Conservation (phyloP, 2,888 invertebrate species). For the Iselma pallidipennis region DNA sequence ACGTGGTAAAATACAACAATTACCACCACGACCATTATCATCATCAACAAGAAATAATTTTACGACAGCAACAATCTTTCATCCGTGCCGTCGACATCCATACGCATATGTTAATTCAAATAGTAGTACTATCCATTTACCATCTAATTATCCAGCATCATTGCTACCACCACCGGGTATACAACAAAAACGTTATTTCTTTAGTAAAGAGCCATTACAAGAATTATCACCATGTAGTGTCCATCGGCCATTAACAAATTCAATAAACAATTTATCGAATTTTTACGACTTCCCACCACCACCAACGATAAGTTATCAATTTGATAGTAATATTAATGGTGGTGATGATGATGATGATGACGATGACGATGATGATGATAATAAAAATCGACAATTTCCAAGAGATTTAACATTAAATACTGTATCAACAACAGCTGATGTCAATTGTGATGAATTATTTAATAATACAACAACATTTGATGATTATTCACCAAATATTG, state of each 20-base stretch:
- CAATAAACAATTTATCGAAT: conserved; percentile 63
- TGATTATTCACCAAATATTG: conserved; percentile 62
- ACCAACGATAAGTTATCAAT: conserved; percentile 66
- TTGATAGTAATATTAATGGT: conserved; percentile 50
- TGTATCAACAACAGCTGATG: conserved; percentile 67
- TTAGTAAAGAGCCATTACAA: conserved; percentile 62
- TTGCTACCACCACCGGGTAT: conserved; percentile 45
- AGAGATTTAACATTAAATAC: conserved; percentile 73
- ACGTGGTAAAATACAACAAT: conserved; percentile 39
- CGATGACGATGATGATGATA: background rate
- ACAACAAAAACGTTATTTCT: conserved; percentile 66
- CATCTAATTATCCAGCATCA: conserved; percentile 31
- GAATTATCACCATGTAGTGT: conserved; percentile 61
- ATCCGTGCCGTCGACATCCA: conserved; percentile 57
- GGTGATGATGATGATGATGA: background rate
- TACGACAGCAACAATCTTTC: conserved; percentile 46
- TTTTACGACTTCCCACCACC: conserved; percentile 70
- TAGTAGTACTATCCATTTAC: conserved; percentile 48
- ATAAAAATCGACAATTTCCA: conserved; percentile 28
- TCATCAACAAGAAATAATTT: conserved; percentile 44
- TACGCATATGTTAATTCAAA: conserved; percentile 55
- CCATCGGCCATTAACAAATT: conserved; percentile 59
- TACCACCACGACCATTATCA: conserved; percentile 21
- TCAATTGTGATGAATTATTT: conserved; percentile 54
- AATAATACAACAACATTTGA: conserved; percentile 53